Base-by-base conservation (phyloP, 2,797 vertebrate species). In the Diglossa cyanea region DNA sequence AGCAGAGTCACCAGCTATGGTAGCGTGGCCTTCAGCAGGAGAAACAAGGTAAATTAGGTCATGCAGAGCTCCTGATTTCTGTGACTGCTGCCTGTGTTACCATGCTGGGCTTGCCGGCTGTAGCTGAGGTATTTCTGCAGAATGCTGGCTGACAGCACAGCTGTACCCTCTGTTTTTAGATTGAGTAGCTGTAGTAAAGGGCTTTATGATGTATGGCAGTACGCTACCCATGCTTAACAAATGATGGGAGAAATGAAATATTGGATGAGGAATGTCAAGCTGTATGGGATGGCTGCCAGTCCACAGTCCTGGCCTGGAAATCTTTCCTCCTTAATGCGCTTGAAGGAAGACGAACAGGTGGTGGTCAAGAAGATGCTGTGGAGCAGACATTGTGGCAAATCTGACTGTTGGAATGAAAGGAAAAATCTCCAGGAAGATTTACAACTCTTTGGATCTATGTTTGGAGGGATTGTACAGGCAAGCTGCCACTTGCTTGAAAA, bases 91-190 rank as follows among this genome's bases (percentile, higher is more conserved):
- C 70, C 31, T 68, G 54, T 57, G 25, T 84, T 82, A 77, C n/a
- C 91, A 47, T 0, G 1, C 81, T 91, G 93, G 65, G 65, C 54
- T 94, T 65, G 66, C 76, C 9, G 65, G 68, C 90, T 83, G 79
- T 58, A 44, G 65, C 82, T 78, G 61, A 83, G 55, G 44, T 76
- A 73, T 88, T 86, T 93, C 79, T 93, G 70, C 58, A 84, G 68
- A 67, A 61, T n/a, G 17, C 20, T 76, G 66, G 48, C 55, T 33
- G 88, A 10, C 35, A 88, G 87, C 87, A 48, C 93, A 92, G 88
- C 91, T 91, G 91, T 88, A 83, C 65, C 42, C 78, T 90, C 89
- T 95, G 89, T 90, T 94, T 94, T 93, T 75, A 88, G 82, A 51
- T 81, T 60, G 73, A 93, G 73, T 68, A 80, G 73, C 58, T 93